A percentile compares a stretch with the other conserved stretches of the same genome.
Conservation (phyloP, 2,888 invertebrate species). For the Aphodius granarius region DNA sequence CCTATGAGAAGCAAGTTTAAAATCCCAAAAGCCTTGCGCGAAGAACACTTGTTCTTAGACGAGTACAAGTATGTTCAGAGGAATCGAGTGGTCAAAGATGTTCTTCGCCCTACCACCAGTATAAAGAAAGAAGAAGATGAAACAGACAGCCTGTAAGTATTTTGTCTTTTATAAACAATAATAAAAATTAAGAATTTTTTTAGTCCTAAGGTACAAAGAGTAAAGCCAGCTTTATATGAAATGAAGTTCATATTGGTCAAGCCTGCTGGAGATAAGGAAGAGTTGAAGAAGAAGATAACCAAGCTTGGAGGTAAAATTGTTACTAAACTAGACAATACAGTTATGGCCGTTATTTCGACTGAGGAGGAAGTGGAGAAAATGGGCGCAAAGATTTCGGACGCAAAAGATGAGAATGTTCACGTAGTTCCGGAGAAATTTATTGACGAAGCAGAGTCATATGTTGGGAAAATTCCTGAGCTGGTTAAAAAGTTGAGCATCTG, state of each 20-base stretch:
- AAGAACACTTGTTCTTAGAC: slow-evolving; percentile 60
- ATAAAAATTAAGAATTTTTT: slow-evolving; percentile 26
- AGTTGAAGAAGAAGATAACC: slow-evolving; percentile 68
- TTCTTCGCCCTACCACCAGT: slow-evolving; percentile 56
- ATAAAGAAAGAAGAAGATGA: slow-evolving; percentile 43
- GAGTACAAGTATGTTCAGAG: slow-evolving; percentile 63
- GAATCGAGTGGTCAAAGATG: slow-evolving; percentile 60
- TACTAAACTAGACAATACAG: slow-evolving; percentile 63
- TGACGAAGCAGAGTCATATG: slow-evolving; percentile 64
- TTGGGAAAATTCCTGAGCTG: slow-evolving; percentile 64
- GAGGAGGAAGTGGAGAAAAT: slow-evolving; percentile 69
- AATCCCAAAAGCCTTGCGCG: slow-evolving; percentile 66
- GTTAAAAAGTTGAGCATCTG: slow-evolving; percentile 75
- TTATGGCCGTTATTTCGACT: slow-evolving; percentile 77
- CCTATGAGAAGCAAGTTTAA: slow-evolving; percentile 73
- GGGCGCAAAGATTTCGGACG: slow-evolving; percentile 65
- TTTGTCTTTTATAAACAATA: background rate
- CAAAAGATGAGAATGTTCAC: slow-evolving; percentile 71
- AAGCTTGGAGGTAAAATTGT: slow-evolving; percentile 77
- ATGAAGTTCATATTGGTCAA: slow-evolving; percentile 73
- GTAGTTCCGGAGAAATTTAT: slow-evolving; percentile 79
- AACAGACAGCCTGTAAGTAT: slow-evolving; percentile 44
- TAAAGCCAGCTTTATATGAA: slow-evolving; percentile 72
- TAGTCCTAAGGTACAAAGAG: slow-evolving; percentile 67
- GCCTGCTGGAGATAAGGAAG: slow-evolving; percentile 60